Evolutionary conservation across 1,140 invertebrate genomes (phyloP), one percentile per base, ranked within the genome.

Genomic region (Drosophila paulistorum): DNA sequence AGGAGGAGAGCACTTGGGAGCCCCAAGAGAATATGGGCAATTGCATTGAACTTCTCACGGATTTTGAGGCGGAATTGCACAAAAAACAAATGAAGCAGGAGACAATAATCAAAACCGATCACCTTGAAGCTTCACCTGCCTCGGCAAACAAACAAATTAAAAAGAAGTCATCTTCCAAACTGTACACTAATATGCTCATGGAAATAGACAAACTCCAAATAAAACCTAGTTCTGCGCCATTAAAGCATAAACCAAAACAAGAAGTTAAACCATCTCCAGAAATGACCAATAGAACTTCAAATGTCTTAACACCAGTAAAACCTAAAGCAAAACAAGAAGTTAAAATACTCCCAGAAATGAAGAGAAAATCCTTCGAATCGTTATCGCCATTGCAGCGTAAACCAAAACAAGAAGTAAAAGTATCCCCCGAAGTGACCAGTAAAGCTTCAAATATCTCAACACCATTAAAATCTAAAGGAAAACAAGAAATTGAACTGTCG

Each of bases 1-100:
- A 14, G 0, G 17, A 70, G 7, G n/a, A 71, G 1, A 69, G 17
- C n/a, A 78, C 77, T 7, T 85, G 81, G 81, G 81, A 81, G 51
- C 74, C 81, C 10, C 39, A 71, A 5, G 68, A 85, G 10, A 81
- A 71, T 7, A 30, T 55, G n/a, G 64, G 51, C 7, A 64, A 75
- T 5, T 71, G 70, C 20, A 58, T 85, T 33, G 5, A n/a, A 1
- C 26, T 85, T 20, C 7, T 85, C 1, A 51, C 64, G 0, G 62
- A 81, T 0, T 85, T 62, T 13, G 74, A 85, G n/a, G 66, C 60
- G 6, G 48, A 71, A 3, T 42, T 62, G 20, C 48, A 17, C 39
- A 26, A 13, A 37, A 23, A 41, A 26, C 37, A 3, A 39, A 41
- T 10, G 42, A 14, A 17, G 13, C 26, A 14, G 1, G 30, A 9